phyloP scores from a whole-genome alignment of 2,888 invertebrate genomes.

The Brachylomia viminalis region DNA sequence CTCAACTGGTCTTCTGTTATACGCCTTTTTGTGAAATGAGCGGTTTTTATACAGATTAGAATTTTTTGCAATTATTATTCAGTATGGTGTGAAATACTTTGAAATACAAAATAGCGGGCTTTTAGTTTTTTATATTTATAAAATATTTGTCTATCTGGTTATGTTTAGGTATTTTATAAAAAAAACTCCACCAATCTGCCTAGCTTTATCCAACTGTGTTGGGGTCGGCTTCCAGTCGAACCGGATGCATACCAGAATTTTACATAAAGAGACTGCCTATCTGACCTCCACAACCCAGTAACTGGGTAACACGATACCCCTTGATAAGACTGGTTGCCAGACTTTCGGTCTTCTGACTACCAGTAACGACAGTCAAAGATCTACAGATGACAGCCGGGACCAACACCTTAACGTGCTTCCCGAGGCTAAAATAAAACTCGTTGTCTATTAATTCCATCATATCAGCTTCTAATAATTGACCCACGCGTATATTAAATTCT shows the following conservation, averaged over 20 bases:
- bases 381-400: background rate
- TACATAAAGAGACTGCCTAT: background rate
- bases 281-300: background rate
- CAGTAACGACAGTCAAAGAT: background rate
- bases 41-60: conserved; percentile 19
- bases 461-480: background rate
- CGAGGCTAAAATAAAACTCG: background rate
- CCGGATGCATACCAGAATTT: background rate
- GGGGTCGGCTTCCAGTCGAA: background rate
- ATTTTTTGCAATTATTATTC: background rate
- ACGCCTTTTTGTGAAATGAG: conserved; percentile 30
- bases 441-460: background rate
- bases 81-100: background rate
- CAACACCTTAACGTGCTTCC: background rate
- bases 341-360: background rate
- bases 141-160: background rate
- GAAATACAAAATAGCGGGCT: background rate
- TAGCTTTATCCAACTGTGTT: background rate
- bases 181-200: background rate
- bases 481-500: background rate
- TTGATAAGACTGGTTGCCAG: background rate
- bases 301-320: background rate
- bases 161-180: background rate
- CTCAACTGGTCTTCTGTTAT: conserved; percentile 56
- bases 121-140: background rate